Percentiles rank a stretch among this genome's conserved stretches.
These are phyloP conservation scores for Lasius fuliginosus DNA, from an alignment of 2,888 invertebrate genomes.

Conservation along the genomic window DNA sequence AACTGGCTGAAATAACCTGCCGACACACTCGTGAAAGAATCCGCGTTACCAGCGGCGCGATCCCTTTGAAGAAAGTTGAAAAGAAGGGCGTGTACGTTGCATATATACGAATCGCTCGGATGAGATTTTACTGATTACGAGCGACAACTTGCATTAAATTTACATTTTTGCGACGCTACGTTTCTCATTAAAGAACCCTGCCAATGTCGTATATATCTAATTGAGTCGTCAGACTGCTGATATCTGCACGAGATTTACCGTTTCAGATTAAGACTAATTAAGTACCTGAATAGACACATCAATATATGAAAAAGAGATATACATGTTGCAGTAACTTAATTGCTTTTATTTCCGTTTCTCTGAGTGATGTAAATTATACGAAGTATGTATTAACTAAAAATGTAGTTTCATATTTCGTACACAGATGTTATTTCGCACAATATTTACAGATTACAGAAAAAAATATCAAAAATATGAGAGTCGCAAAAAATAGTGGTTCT, in stretches of 20 bases:
- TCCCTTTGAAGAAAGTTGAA: conserved; percentile 48
- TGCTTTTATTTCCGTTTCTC: background rate
- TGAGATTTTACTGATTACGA: conserved; percentile 48
- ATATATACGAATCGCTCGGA: conserved; percentile 16
- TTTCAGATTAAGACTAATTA: conserved; percentile 19
- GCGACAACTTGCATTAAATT: conserved; percentile 58
- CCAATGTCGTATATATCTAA: background rate
- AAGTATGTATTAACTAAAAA: conserved; percentile 10
- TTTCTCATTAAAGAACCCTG: conserved; percentile 13
- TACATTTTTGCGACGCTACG: conserved; percentile 56
- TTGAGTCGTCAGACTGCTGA: background rate
- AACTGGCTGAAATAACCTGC: conserved; percentile 3
- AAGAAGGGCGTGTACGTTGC: background rate
- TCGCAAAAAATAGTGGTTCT: background rate
- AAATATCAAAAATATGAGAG: conserved; percentile 8
- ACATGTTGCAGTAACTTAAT: background rate
- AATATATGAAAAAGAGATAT: background rate
- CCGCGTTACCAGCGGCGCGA: background rate
- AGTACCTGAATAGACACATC: background rate
- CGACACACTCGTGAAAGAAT: conserved; percentile 4
- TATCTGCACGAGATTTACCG: background rate
- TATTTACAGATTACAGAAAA: background rate
- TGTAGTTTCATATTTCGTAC: background rate
- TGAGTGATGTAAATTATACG: background rate
- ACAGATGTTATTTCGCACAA: conserved; percentile 19